phyloP scores from a whole-genome alignment of 2,797 vertebrate species.

The Sebastes aleutianus region DNA sequence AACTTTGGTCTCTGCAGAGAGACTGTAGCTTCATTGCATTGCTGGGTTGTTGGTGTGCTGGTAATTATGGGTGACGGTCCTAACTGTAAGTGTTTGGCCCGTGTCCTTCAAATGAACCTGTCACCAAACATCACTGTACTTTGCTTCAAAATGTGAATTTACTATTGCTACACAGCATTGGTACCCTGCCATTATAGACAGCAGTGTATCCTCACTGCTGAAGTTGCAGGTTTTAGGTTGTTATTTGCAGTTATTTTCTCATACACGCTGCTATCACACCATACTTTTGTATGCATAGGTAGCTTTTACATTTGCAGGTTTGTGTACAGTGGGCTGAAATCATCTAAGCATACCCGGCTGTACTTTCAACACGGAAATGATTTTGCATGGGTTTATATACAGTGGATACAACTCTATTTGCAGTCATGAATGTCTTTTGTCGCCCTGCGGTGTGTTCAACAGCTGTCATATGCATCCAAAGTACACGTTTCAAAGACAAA shows the following conservation, averaged over 20 bases:
- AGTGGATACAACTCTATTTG: background rate
- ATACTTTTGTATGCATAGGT: conserved; percentile 23
- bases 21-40: conserved; percentile 5
- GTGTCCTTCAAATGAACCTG: conserved; percentile 21
- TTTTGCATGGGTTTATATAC: background rate
- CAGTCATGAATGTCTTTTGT: background rate
- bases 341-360: background rate
- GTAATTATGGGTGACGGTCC: conserved; percentile 10
- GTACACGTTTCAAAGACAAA: background rate
- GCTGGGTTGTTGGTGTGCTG: background rate
- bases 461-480: background rate
- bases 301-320: conserved; percentile 19
- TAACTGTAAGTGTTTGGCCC: background rate
- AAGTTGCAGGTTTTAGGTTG: conserved; percentile 45
- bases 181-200: conserved; percentile 24
- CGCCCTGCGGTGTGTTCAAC: background rate
- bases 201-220: conserved; percentile 15
- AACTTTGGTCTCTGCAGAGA: conserved; percentile 19
- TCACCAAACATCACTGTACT: conserved; percentile 16
- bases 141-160: conserved; percentile 29
- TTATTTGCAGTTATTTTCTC: conserved; percentile 43
- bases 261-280: conserved; percentile 12
- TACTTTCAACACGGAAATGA: background rate
- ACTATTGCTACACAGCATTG: background rate
- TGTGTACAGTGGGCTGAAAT: conserved; percentile 16